These are phyloP conservation scores for Nyctibius grandis DNA, from an alignment of 2,797 vertebrate genomes.

Conservation along the genomic window DNA sequence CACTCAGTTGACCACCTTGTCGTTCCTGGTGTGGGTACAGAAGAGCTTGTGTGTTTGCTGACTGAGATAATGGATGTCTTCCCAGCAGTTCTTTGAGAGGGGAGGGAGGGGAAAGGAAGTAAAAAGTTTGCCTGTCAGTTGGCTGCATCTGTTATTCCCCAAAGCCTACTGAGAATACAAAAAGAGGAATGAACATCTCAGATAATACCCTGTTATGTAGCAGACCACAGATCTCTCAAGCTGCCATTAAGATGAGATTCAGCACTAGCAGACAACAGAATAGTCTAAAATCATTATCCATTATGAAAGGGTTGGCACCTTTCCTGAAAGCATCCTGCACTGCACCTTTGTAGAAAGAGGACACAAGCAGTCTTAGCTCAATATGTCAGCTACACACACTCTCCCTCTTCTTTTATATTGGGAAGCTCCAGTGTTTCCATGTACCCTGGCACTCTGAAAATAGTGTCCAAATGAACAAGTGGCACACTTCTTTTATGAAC, in stretches of 20 bases:
- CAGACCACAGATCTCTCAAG: neutral
- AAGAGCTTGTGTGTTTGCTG: neutral
- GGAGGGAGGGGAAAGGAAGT: neutral
- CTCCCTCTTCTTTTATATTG: neutral
- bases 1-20: neutral
- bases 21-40: neutral
- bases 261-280: neutral
- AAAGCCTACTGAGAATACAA: neutral
- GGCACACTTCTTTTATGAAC: neutral
- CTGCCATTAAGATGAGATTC: neutral
- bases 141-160: neutral
- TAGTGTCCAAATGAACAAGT: neutral
- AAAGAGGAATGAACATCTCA: neutral
- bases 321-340: neutral
- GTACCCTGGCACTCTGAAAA: neutral
- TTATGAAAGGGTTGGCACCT: neutral
- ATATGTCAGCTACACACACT: neutral
- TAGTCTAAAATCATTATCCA: slow-evolving; percentile 8
- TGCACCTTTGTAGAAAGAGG: neutral
- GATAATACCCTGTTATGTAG: neutral
- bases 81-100: neutral
- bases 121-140: neutral
- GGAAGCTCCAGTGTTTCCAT: neutral
- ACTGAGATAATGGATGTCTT: neutral
- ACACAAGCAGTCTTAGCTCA: neutral